A percentile compares a stretch with the other conserved stretches of the same genome.
These are phyloP conservation scores for Bellardia pandia DNA, from an alignment of 2,888 invertebrate species.

Conservation along the genomic window DNA sequence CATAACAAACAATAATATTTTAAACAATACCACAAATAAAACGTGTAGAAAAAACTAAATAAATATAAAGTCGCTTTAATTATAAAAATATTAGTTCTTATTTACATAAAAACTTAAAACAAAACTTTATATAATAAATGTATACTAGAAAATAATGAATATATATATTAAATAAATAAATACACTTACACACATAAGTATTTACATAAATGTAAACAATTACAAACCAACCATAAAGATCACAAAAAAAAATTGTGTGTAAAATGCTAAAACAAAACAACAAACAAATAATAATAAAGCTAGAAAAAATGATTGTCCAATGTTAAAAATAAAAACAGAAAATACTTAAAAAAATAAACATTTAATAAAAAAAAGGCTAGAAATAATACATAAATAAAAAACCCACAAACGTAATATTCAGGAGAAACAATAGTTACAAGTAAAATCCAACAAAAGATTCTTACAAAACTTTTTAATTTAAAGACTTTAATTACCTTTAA, in stretches of 20 bases:
- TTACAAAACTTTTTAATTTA: neutral
- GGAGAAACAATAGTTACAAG: slow-evolving; percentile 45
- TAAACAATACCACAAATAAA: neutral
- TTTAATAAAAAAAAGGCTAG: slow-evolving; percentile 34
- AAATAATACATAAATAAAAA: slow-evolving; percentile 31
- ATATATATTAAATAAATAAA: slow-evolving; percentile 20
- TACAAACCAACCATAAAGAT: slow-evolving; percentile 16
- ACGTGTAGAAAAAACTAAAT: neutral
- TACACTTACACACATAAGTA: neutral
- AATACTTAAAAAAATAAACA: slow-evolving; percentile 35
- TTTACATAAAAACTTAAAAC: slow-evolving; percentile 31
- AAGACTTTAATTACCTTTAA: neutral
- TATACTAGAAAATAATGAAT: slow-evolving; percentile 47
- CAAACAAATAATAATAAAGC: slow-evolving; percentile 15
- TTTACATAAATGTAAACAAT: slow-evolving; percentile 26
- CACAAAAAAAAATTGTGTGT: slow-evolving; percentile 47
- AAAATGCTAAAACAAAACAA: slow-evolving; percentile 53
- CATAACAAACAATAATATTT: neutral
- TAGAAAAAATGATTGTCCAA: slow-evolving; percentile 64
- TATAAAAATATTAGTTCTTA: slow-evolving; percentile 30
- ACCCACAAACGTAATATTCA: slow-evolving; percentile 42
- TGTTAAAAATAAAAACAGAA: slow-evolving; percentile 52
- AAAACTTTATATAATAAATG: slow-evolving; percentile 54
- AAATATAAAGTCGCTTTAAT: slow-evolving; percentile 64
- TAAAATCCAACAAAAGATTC: slow-evolving; percentile 1